Evolutionary conservation across 2,888 invertebrate genomes (phyloP), one percentile per base, ranked within the genome.

Genomic region (Lasioglossum marginatum): DNA sequence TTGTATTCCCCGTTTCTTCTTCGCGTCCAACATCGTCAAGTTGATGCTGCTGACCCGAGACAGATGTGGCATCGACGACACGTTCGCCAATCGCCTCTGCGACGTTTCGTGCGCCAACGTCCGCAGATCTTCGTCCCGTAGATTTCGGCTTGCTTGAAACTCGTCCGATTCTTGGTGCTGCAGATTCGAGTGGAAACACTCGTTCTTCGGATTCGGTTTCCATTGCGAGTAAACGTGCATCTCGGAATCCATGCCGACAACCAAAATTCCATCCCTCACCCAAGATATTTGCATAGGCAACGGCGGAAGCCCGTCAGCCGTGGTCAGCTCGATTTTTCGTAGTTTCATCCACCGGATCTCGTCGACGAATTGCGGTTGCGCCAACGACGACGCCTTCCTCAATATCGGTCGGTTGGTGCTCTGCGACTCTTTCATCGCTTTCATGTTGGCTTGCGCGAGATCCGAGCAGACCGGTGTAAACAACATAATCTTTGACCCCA

Each of bases 151-250:
- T 83, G 97, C 97, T 85, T 97, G 96, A 82, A 97, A 96, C 93
- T 98, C 98, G 87, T 97, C 97, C 0, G 97, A 95, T 87, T 97
- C 97, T 95, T 97, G 95, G 78, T 95, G 95, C 71, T 94, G 94
- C 0, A 95, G 86, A 74, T 92, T 94, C 16, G 94, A 94, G 31
- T 94, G 95, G 34, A 93, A 93, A 63, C 94, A 95, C 14, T 95
- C 95, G 70, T 92, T 94, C 40, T 93, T 94, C 5, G 95, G 95
- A 92, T 97, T 97, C 0, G 98, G 97, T 93, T 98, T 98, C 99
- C 99, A 99, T 93, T 99, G 99, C 0, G 99, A 99, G 94, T 99
- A 99, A 0, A 99, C 99, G 93, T 99, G 99, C 99, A 99, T 99
- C 95, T 99, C 99, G 4, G 99, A 99, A 94, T 99, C 99, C 99